Evolutionary conservation across 2,888 invertebrate genomes (phyloP).

Genomic region (Drosophila vallismaia): DNA sequence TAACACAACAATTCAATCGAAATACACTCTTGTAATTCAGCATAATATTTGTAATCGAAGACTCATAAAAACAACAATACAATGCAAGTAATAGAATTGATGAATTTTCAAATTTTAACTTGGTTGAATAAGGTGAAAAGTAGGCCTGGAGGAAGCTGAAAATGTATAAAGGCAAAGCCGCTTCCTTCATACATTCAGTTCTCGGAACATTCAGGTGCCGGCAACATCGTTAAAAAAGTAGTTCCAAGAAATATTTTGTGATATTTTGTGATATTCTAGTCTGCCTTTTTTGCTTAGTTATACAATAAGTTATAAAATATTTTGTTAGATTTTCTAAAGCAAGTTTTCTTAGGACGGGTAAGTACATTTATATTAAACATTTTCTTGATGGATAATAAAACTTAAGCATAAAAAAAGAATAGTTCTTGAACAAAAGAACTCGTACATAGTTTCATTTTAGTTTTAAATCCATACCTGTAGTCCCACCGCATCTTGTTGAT

Average conservation of each 20-base stretch:
- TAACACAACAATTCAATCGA: background rate
- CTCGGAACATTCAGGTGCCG: background rate
- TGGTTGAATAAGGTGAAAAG: background rate
- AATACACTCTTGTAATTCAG: background rate
- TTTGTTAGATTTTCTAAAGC: no score
- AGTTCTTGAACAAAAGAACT: background rate
- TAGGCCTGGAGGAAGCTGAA: background rate
- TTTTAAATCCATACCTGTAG: conserved; percentile 82
- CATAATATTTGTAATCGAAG: background rate
- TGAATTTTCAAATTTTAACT: background rate
- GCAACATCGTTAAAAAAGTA: background rate
- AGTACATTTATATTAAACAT: background rate
- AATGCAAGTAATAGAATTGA: background rate
- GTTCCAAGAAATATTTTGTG: background rate
- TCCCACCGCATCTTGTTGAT: conserved; percentile 85
- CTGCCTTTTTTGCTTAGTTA: no score
- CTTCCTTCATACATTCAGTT: background rate
- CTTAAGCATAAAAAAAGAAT: background rate
- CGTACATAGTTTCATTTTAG: no score
- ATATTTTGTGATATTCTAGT: background rate
- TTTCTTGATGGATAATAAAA: background rate
- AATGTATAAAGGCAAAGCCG: background rate
- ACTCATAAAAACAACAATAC: background rate
- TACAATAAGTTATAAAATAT: no score
- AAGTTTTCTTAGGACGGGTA: background rate